Evolutionary conservation across 1,140 invertebrate genomes (phyloP).

Genomic region (Drosophila pandora): DNA sequence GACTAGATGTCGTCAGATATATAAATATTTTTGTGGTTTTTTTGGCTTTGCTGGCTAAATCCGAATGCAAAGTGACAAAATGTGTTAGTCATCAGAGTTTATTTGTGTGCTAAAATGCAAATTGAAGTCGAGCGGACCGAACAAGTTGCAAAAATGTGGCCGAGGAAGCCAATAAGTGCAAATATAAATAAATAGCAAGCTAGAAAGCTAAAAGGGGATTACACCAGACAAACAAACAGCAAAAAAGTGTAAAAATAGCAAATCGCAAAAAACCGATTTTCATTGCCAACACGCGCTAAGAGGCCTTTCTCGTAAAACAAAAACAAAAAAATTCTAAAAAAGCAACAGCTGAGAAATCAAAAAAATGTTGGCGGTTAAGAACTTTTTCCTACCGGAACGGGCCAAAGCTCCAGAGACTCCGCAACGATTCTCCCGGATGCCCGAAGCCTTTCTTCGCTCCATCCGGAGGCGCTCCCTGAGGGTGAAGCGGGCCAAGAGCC

Average conservation of each 20-base stretch:
- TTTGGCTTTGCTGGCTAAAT: constrained; percentile 21
- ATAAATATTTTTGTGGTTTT: constrained; percentile 43
- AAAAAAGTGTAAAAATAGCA: constrained; percentile 48
- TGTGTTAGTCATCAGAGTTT: constrained; percentile 61
- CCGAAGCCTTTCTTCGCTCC: constrained; percentile 88
- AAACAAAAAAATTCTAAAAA: constrained; percentile 6
- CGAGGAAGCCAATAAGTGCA: constrained; percentile 71
- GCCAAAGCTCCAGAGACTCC: constrained; percentile 85
- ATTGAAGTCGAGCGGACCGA: constrained; percentile 44
- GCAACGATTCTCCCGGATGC: constrained; percentile 85
- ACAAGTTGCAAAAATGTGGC: constrained; percentile 61
- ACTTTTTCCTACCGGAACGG: constrained; percentile 88
- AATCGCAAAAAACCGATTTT: constrained; percentile 33
- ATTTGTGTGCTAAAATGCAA: constrained; percentile 59
- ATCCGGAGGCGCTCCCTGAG: constrained; percentile 87
- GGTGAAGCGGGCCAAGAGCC: constrained; percentile 88
- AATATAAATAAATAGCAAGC: constrained; percentile 54
- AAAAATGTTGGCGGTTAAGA: constrained; percentile 87
- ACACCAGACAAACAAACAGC: constrained; percentile 38
- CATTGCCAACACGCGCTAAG: constrained; percentile 70
- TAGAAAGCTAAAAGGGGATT: constrained; percentile 54
- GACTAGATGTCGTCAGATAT: constrained; percentile 45
- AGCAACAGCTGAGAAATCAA: constrained; percentile 37
- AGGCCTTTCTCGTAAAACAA: constrained; percentile 17
- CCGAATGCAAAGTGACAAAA: constrained; percentile 55